phyloP scores from a whole-genome alignment of 2,113 vertebrate genomes.

The Lepisosteus osseus region DNA sequence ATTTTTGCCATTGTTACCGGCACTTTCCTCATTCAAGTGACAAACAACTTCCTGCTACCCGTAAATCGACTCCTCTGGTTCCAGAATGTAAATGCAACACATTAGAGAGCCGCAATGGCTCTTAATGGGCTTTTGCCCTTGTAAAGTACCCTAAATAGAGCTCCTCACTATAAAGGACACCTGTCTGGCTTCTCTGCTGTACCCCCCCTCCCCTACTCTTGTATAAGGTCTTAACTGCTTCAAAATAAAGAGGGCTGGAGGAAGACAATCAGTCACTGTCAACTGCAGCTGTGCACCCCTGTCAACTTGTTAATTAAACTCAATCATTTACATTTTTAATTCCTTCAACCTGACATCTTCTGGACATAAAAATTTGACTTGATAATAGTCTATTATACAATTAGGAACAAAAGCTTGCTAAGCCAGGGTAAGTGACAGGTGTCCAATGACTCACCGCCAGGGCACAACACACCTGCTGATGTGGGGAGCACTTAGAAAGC shows the following conservation, averaged over 20 bases:
- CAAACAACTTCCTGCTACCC: too few species aligned
- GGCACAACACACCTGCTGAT: constrained; percentile 11
- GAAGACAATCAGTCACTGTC: constrained; percentile 92
- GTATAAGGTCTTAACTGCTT: constrained; percentile 34
- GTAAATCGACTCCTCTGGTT: too few species aligned
- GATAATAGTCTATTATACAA: constrained; percentile 55
- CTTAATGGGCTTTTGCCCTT: constrained; percentile 31
- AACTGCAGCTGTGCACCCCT: constrained; percentile 82
- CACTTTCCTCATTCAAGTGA: too few species aligned
- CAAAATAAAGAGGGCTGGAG: constrained; percentile 59
- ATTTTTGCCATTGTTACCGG: too few species aligned
- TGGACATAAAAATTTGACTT: constrained; percentile 54
- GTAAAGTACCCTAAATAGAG: constrained; percentile 28
- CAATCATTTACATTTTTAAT: constrained; percentile 95
- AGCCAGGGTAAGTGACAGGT: constrained; percentile 58
- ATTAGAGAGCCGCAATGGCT: constrained; percentile 20
- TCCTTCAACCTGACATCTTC: constrained; percentile 80
- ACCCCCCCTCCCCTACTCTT: constrained; percentile 25
- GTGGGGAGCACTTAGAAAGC: neutral
- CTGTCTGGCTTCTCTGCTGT: constrained; percentile 25
- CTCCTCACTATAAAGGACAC: constrained; percentile 24
- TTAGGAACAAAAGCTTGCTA: constrained; percentile 47
- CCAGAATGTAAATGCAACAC: neutral
- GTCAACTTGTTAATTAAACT: constrained; percentile 91
- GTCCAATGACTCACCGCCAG: constrained; percentile 45